A percentile compares a stretch with the other conserved stretches of the same genome.
Conservation (phyloP, 2,888 invertebrate genomes). For the Silvanus unidentatus region DNA sequence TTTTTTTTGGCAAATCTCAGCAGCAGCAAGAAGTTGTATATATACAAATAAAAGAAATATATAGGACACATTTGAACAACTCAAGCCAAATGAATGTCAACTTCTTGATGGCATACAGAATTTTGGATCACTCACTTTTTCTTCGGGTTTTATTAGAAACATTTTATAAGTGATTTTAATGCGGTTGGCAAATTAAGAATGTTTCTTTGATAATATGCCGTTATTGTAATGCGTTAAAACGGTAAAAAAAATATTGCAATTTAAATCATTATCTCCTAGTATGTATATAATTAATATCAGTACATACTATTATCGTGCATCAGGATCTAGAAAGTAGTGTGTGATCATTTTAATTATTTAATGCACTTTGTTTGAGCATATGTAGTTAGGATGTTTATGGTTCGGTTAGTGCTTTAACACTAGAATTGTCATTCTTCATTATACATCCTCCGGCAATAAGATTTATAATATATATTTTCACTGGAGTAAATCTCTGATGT, state of each 20-base stretch:
- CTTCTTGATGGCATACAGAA: slow-evolving; percentile 73
- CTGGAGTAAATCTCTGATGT: no score
- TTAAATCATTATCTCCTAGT: no score
- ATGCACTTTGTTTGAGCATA: background rate
- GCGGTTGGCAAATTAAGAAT: no score
- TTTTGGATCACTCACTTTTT: slow-evolving; percentile 9
- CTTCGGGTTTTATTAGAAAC: no score
- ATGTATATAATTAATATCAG: no score
- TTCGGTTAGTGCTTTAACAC: background rate
- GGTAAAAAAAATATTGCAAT: no score
- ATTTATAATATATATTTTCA: no score
- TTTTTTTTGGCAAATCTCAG: background rate
- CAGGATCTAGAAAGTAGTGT: slow-evolving; percentile 2
- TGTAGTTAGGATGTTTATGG: background rate
- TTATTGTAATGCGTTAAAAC: no score
- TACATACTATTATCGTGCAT: background rate
- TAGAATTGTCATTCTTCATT: slow-evolving; percentile 1
- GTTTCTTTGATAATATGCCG: no score
- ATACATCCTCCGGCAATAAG: no score
- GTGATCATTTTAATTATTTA: slow-evolving; percentile 3
- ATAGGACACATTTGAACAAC: slow-evolving; percentile 36
- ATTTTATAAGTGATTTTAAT: no score
- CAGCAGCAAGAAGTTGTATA: slow-evolving; percentile 4
- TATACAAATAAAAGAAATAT: background rate
- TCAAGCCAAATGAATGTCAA: slow-evolving; percentile 92